Evolutionary conservation across 2,797 vertebrate genomes (phyloP), one percentile per base, ranked within the genome.

Genomic region (Melanotaenia parkinsoni): DNA sequence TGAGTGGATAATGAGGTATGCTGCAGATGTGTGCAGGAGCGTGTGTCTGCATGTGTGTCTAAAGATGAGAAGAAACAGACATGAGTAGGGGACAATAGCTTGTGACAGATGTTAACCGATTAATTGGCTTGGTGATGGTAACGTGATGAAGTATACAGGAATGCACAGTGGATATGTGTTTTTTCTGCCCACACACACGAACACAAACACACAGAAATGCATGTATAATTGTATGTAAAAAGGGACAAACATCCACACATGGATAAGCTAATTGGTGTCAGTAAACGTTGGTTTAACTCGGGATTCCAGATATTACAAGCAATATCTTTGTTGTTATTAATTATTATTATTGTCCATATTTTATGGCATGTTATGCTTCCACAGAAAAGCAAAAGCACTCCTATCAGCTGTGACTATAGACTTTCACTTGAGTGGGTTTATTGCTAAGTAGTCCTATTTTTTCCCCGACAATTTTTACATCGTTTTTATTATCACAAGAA

Each of bases 31-130:
- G 75, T 86, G 64, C 53, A 24, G 4, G 38, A 3, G 45, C 7
- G 32, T 1, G 4, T 32, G 58, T 12, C 58, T 54, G 30, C 45
- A 18, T 26, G 5, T 6, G 32, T n/a, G 38, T 14, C 26, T 50
- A 56, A 37, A 64, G 53, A 50, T 22, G 3, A 38, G 43, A 66
- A 64, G 38, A 67, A 67, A 64, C 61, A 38, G 59, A 72, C 67
- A 82, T 13, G 79, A 76, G 76, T 60, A 74, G 79, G 63, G 68
- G 63, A 83, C 61, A n/a, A 10, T 72, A 66, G 76, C 71, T 86
- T 54, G 59, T 87, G 82, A 87, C 84, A 77, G 66, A 88, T 79
- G 83, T 67, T 86, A 87, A 89, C 82, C 81, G 72, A 80, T 88
- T 72, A 88, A 86, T 89, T 84, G 83, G 74, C 66, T 38, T 69